A percentile compares a stretch with the other conserved stretches of the same genome.
phyloP scores from a whole-genome alignment of 2,113 vertebrate species.

The Burhinus bistriatus region DNA sequence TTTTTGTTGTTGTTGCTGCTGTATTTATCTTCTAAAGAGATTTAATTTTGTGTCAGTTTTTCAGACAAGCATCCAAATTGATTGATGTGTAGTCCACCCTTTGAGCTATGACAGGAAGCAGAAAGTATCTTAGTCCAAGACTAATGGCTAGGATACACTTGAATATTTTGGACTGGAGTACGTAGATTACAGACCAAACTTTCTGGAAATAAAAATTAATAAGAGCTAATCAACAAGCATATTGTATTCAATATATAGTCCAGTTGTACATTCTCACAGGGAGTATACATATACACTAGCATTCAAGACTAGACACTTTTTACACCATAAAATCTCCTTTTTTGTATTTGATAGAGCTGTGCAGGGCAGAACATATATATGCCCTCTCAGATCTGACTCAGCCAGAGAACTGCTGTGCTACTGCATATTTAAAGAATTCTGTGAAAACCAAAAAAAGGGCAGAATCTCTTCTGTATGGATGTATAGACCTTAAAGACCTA shows the following conservation, averaged over 20 bases:
- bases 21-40: neutral
- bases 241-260: neutral
- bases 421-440: neutral
- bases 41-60: neutral
- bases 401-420: neutral
- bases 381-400: neutral
- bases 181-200: neutral
- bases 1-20: neutral
- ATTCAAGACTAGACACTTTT: neutral
- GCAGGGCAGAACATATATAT: neutral
- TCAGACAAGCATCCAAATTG: neutral
- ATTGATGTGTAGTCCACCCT: neutral
- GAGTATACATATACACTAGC: too few relatives aligned
- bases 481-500: neutral
- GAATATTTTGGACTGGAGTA: neutral
- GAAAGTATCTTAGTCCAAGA: neutral
- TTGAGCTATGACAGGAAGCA: neutral
- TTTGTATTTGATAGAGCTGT: neutral
- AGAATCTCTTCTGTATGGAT: neutral
- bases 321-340: neutral
- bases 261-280: neutral
- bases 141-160: neutral
- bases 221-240: neutral
- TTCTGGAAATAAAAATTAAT: neutral
- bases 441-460: neutral